These are phyloP conservation scores for Liasis olivaceus DNA, from an alignment of 2,797 vertebrate species.

Conservation along the genomic window DNA sequence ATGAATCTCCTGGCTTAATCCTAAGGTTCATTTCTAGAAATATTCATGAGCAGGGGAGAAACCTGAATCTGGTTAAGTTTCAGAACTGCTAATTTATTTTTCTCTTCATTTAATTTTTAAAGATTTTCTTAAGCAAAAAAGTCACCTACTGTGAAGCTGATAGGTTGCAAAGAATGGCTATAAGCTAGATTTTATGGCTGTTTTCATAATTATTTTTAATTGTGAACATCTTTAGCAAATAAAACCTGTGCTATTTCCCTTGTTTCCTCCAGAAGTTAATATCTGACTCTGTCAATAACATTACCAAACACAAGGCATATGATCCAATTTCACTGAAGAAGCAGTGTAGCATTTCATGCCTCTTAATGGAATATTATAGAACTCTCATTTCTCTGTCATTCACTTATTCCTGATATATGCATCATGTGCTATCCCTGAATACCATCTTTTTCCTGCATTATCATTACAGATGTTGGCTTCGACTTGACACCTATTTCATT, in stretches of 20 bases:
- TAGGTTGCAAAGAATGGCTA: slow-evolving; percentile 62
- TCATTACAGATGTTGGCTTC: slow-evolving; percentile 94
- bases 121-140: slow-evolving; percentile 60
- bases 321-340: slow-evolving; percentile 80
- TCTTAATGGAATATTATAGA: slow-evolving; percentile 73
- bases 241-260: slow-evolving; percentile 61
- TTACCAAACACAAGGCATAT: slow-evolving; percentile 74
- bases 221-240: slow-evolving; percentile 59
- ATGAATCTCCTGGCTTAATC: slow-evolving; percentile 83
- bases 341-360: slow-evolving; percentile 80
- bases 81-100: slow-evolving; percentile 70
- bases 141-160: slow-evolving; percentile 62
- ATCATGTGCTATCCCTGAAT: slow-evolving; percentile 74
- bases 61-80: slow-evolving; percentile 73
- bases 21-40: slow-evolving; percentile 63
- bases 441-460: slow-evolving; percentile 71
- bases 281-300: slow-evolving; percentile 74
- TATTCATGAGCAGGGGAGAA: slow-evolving; percentile 60
- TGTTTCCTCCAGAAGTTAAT: slow-evolving; percentile 74
- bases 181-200: slow-evolving; percentile 52
- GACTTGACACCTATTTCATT: slow-evolving; percentile 99
- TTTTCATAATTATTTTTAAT: slow-evolving; percentile 47
- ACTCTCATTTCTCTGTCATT: slow-evolving; percentile 80
- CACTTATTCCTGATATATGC: slow-evolving; percentile 76
- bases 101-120: slow-evolving; percentile 64